Evolutionary conservation across 2,797 vertebrate genomes (phyloP), one percentile per base, ranked within the genome.

Genomic region (Channallabes apus): DNA sequence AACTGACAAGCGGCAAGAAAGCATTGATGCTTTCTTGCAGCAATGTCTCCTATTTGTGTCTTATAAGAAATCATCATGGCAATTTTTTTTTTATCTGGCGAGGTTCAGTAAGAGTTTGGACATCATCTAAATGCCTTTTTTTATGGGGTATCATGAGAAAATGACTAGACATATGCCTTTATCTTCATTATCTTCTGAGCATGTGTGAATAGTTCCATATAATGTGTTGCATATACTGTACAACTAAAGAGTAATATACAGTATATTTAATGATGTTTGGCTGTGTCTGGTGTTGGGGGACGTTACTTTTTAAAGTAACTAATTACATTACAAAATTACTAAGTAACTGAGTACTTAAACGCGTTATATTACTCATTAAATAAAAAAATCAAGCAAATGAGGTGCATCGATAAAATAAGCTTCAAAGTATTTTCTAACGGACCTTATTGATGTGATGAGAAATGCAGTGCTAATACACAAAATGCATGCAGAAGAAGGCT

Each of bases 181-280:
- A 91, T 89, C 87, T 87, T 80, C 84, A 87, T 91, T 90, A 91
- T 86, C 87, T 86, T 89, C 86, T 79, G 82, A 90, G 46, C 82
- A 89, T 86, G 88, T 90, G 84, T 89, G 56, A 83, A 78, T 83
- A 88, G 86, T 78, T 75, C 78, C 38, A 85, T 86, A 84, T 83
- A 32, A 73, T 91, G 87, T 86, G 87, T 91, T 87, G 84, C 67
- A 93, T 91, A 83, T 83, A 77, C 88, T 11, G 91, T 88, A 82
- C 46, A 67, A 62, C 85, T 22, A 58, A 84, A 83, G 81, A 67
- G 81, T 86, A 86, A 92, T 91, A 86, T 41, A 32, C 32, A 1
- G 32, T 67, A 90, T 92, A 90, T 92, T 93, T 93, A 89, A 93
- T 91, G 87, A 90, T 20, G 89, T 82, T 85, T 87, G 80, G 29